phyloP scores from a whole-genome alignment of 92 coral and sea anemone genomes.

The Parazoanthus atlanticus region DNA sequence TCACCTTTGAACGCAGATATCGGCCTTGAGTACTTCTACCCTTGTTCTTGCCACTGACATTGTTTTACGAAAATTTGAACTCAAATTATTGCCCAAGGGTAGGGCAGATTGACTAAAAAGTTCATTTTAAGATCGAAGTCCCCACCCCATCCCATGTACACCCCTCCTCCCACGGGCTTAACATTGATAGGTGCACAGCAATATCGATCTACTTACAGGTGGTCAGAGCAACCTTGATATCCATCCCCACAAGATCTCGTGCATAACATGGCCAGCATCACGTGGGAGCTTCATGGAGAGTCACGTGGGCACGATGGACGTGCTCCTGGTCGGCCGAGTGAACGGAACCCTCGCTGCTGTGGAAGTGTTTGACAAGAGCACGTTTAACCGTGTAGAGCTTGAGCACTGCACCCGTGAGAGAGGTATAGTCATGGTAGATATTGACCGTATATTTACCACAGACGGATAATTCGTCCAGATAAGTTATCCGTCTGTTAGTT shows the following conservation, averaged over 20 bases:
- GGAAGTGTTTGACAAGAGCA: slow-evolving; percentile 77
- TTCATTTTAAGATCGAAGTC: too few species aligned
- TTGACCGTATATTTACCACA: too few species aligned
- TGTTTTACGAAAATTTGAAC: too few species aligned
- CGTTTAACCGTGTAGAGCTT: slow-evolving; percentile 73
- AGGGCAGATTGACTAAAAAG: too few species aligned
- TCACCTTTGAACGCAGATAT: too few species aligned
- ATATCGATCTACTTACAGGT: slow-evolving; percentile 40
- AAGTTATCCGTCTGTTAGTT: too few species aligned
- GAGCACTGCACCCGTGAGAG: slow-evolving; percentile 74
- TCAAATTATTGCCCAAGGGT: too few species aligned
- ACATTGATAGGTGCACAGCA: not conserved
- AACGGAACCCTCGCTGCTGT: slow-evolving; percentile 80
- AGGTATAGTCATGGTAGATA: not conserved
- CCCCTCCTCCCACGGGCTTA: too few species aligned
- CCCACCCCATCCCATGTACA: too few species aligned
- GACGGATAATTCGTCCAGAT: too few species aligned
- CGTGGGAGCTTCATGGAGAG: slow-evolving; percentile 83
- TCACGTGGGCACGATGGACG: slow-evolving; percentile 80
- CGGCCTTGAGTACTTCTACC: too few species aligned
- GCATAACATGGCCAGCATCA: slow-evolving; percentile 85
- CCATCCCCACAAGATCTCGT: slow-evolving; percentile 80
- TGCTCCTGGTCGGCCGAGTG: slow-evolving; percentile 72
- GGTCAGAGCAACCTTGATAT: slow-evolving; percentile 77
- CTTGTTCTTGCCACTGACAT: too few species aligned